These are phyloP conservation scores for Scophthalmus maximus DNA, from an alignment of 2,113 vertebrate genomes.

Conservation along the genomic window DNA sequence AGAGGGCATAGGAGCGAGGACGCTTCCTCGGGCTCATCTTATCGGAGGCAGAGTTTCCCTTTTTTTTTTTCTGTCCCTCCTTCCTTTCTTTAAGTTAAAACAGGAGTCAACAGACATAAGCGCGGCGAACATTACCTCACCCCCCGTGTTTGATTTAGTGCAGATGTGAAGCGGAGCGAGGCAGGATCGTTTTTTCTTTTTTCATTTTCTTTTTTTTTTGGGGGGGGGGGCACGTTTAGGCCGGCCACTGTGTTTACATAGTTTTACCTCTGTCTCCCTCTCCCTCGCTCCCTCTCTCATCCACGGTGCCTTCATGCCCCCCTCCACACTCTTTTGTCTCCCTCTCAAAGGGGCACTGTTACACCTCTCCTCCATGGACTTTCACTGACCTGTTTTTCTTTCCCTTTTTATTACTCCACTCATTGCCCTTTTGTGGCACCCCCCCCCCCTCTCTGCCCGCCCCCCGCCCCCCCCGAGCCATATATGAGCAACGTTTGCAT, in stretches of 20 bases:
- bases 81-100: conserved; percentile 83
- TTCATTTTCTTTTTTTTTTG: conserved; percentile 5
- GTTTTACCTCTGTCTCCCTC: conserved; percentile 77
- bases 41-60: conserved; percentile 66
- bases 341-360: conserved; percentile 77
- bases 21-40: conserved; percentile 63
- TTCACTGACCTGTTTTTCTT: conserved; percentile 83
- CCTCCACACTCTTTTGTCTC: conserved; percentile 66
- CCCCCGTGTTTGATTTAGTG: conserved; percentile 88
- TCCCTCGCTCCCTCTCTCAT: conserved; percentile 59
- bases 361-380: conserved; percentile 80
- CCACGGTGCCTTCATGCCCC: conserved; percentile 42
- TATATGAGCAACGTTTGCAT: conserved; percentile 76
- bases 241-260: conserved; percentile 86
- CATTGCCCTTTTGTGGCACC: conserved; percentile 79
- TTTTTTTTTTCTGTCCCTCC: conserved; percentile 48
- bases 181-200: conserved; percentile 71
- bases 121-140: conserved; percentile 86
- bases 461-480: conserved; percentile 17
- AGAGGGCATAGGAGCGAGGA: conserved; percentile 72
- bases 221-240: conserved; percentile 76
- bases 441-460: conserved; percentile 30
- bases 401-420: conserved; percentile 78
- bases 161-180: conserved; percentile 88
- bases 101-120: conserved; percentile 87